phyloP scores from a whole-genome alignment of 2,888 invertebrate genomes.

The Lasioglossum morio region DNA sequence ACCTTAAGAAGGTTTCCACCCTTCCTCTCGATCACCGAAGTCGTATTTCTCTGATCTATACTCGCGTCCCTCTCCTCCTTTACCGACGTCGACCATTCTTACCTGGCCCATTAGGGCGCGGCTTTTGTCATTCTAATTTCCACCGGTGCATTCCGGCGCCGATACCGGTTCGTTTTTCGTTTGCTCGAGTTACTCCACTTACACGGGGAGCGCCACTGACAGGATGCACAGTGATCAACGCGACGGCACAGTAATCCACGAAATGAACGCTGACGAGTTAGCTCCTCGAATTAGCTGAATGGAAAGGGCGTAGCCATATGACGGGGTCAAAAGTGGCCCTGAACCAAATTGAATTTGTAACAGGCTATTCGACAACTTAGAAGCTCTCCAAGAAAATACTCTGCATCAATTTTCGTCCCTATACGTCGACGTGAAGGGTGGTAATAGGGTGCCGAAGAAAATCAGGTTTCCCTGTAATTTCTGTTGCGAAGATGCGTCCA shows the following conservation, averaged over 20 bases:
- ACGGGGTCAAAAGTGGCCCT: too few relatives aligned
- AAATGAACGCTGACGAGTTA: background rate
- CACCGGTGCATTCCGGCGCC: slow-evolving; percentile 49
- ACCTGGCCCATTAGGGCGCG: slow-evolving; percentile 57
- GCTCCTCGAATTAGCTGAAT: too few relatives aligned
- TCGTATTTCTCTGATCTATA: slow-evolving; percentile 41
- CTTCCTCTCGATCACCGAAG: slow-evolving; percentile 4
- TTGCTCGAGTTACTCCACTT: slow-evolving; percentile 32
- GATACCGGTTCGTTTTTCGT: slow-evolving; percentile 34
- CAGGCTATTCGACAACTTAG: too few relatives aligned
- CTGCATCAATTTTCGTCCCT: too few relatives aligned
- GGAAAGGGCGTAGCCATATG: background rate
- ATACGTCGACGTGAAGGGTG: too few relatives aligned
- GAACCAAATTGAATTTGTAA: too few relatives aligned
- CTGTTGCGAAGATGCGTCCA: too few relatives aligned
- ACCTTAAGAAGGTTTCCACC: slow-evolving; percentile 1
- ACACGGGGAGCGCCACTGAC: slow-evolving; percentile 25
- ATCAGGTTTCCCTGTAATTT: too few relatives aligned
- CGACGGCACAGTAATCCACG: background rate
- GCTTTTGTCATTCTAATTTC: slow-evolving; percentile 73
- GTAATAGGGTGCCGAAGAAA: too few relatives aligned
- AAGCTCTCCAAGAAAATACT: too few relatives aligned
- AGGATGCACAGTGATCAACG: background rate
- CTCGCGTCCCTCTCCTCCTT: slow-evolving; percentile 29
- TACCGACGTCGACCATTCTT: slow-evolving; percentile 20